Evolutionary conservation across 2,888 invertebrate genomes (phyloP).

Genomic region (Eupithecia subumbrata): DNA sequence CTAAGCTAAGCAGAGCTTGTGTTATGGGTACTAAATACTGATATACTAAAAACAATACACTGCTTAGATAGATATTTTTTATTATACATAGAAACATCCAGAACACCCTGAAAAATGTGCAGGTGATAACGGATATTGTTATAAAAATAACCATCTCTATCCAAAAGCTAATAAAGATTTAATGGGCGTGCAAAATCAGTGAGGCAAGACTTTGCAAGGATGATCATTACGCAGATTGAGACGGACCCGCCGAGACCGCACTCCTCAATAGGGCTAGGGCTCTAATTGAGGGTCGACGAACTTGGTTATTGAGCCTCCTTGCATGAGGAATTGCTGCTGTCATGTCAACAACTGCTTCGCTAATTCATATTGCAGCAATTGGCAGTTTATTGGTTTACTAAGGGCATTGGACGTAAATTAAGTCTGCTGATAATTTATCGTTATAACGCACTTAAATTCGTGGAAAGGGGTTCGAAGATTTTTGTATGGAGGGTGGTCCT

Average conservation of each 20-base stretch:
- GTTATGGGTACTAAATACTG: too few relatives aligned
- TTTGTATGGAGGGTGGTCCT: too few relatives aligned
- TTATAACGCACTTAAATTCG: not conserved
- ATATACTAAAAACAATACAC: too few relatives aligned
- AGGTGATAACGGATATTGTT: not conserved
- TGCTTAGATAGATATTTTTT: too few relatives aligned
- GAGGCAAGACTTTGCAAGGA: conserved; percentile 47
- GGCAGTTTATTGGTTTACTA: conserved; percentile 21
- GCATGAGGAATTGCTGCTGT: conserved; percentile 58
- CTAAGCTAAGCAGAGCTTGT: too few relatives aligned
- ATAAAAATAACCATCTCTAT: conserved; percentile 2
- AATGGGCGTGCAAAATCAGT: conserved; percentile 65
- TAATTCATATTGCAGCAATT: conserved; percentile 31
- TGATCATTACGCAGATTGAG: conserved; percentile 70
- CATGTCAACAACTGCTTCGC: conserved; percentile 53
- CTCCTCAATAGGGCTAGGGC: conserved; percentile 70
- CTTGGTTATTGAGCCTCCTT: conserved; percentile 54
- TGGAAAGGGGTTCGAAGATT: not conserved
- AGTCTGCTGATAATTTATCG: not conserved
- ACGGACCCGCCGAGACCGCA: conserved; percentile 56
- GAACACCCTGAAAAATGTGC: too few relatives aligned
- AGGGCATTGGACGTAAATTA: conserved; percentile 1
- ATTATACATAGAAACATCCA: too few relatives aligned
- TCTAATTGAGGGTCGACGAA: conserved; percentile 73
- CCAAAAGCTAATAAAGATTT: conserved; percentile 58